Base-by-base conservation (phyloP, 2,888 invertebrate species). In the Platycnemis pennipes region DNA sequence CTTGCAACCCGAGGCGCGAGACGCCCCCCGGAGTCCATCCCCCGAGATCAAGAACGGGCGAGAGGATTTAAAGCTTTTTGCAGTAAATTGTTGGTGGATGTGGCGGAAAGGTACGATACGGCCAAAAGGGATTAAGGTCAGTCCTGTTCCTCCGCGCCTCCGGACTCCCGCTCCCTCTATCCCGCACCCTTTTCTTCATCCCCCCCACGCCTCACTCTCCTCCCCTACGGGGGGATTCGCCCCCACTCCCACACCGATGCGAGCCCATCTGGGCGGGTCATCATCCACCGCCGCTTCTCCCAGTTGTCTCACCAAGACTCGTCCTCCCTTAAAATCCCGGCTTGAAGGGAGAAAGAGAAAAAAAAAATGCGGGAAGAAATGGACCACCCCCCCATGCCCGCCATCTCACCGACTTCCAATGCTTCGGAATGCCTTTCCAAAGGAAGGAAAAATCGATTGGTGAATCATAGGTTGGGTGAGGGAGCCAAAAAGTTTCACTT, bases 401-500 rank as follows among this genome's bases (percentile, higher is more conserved):
- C 11, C 77, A 31, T 77, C 77, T 13, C 31, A 77, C 37, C 77
- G 26, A 26, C 77, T 13, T 77, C 37, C 37, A 37, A 77, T 37
- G 37, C 77, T 77, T 77, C 77, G 77, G 77, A 77, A 77, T 77
- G 31, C 77, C 77, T 26, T 77, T 77, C 49, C 77, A 77, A n/a
- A 37, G 16, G 37, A 77, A 37, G 19, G 49, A 37, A 77, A 77
- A 77, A 77, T 77, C 77, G 77, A 77, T 77, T 8, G 77, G 77
- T 77, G 77, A 77, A 37, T 77, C 77, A 77, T 77, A n/a, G 37
- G 77, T 26, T 11, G 77, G 77, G 37, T 4, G 31, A 77, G 8
- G 77, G 77, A 77, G 77, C 77, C 77, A 77, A 77, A 77, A 77
- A 77, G 77, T 77, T 77, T 77, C 77, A 77, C 77, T 77, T 77